Base-by-base conservation (phyloP, 2,888 invertebrate genomes). In the Oasisia sp. region DNA sequence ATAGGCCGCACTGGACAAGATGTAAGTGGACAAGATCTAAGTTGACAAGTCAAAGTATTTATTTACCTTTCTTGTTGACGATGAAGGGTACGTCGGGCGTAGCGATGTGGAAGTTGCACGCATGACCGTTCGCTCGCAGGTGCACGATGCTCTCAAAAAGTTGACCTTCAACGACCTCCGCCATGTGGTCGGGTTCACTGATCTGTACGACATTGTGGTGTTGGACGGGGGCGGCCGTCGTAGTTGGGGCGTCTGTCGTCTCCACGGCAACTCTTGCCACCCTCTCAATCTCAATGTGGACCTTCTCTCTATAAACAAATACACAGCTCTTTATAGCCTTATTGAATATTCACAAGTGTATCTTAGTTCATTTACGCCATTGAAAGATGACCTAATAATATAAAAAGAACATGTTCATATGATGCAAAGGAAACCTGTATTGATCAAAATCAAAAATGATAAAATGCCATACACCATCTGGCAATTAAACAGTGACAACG, bases 51-150 rank as follows among this genome's bases (percentile, higher is more conserved):
- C 1, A 5, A n/a, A 27, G n/a, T 74, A 74, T 74, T 96, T 74
- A 74, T 74, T 96, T 94, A 97, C 98, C 99, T 96, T 99, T 98
- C 96, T 98, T 98, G 96, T 99, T 98, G 95, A 99, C 98, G 92
- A 97, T 97, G 96, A 99, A 99, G 0, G 98, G 98, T 94, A 98
- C 98, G 94, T 99, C 98, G 93, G 98, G 97, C 0, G 98, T 99
- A 92, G 99, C 97, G 94, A 99, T 99, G 96, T 99, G 98, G 97
- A 99, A 99, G 96, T 98, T 98, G 97, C 99, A 99, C 90, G 98
- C 98, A n/a, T 99, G 98, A 96, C 99, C 99, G 97, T 99, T 99
- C 4, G 99, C 99, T 95, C 98, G 98, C 8, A 99, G 98, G 8
- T 98, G 97, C 32, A 99, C 97, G 93, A 99, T 98, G 96, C 98